Base-by-base conservation (phyloP, 2,888 invertebrate genomes). In the Stenodema calcarata region DNA sequence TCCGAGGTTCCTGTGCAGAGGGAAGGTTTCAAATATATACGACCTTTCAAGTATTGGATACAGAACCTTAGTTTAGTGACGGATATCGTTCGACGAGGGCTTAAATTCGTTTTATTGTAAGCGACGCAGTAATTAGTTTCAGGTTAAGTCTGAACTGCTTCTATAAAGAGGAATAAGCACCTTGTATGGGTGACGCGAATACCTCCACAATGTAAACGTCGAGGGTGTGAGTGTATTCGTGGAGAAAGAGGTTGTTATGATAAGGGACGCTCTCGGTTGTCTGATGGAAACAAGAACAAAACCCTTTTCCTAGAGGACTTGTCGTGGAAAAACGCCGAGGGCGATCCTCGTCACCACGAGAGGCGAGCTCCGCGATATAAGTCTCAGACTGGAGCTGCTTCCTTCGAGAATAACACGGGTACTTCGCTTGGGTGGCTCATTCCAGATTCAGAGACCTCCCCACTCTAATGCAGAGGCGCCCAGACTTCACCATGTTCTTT, bases 341-440 rank as follows among this genome's bases (percentile, higher is more conserved):
- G 41, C 78, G 78, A 73, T 44, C 44, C 3, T 11, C 44, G 42
- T 78, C 78, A 12, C 28, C 78, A 23, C 6, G 23, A 9, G 23
- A 62, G 62, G 62, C 16, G 73, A 30, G 73, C 44, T 44, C 27
- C 44, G 44, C 41, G 41, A 78, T 42, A 69, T 69, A 81, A 79
- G 54, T 30, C 54, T 23, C 62, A 62, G 62, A 62, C 62, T 23
- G 62, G 62, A 62, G 62, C 18, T 18, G 23, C 23, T 54, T 62
- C 16, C 44, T 23, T 69, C 41, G 41, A 18, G 23, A 18, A 30
- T 73, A 84, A 84, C 84, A 84, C 62, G 84, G 84, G 30, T 44
- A 18, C 44, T 70, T 75, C 35, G 73, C 84, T 30, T 84, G 84
- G 84, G 84, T 84, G 84, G 84, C 84, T 84, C 84, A 84, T 84